A percentile compares a stretch with the other conserved stretches of the same genome.
These are phyloP conservation scores for Ophioderma brevispina DNA, from an alignment of 35 echinoderm and acorn worm genomes.

Conservation along the genomic window DNA sequence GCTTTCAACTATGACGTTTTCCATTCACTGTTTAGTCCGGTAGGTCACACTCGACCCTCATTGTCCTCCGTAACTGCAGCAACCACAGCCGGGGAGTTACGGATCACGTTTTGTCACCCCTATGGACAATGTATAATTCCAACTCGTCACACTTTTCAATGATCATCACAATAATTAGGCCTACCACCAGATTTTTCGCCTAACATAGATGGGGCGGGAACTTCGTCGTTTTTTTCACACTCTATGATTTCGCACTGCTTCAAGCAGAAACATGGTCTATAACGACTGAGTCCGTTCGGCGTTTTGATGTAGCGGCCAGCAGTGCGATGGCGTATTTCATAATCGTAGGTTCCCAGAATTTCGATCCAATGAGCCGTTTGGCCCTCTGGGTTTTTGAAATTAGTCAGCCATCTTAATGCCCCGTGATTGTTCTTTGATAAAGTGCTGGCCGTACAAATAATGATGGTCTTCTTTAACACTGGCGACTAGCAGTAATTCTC, in stretches of 20 bases:
- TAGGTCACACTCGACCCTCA: no score
- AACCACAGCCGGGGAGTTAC: neutral
- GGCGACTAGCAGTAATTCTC: neutral
- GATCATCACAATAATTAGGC: no score
- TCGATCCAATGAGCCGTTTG: conserved; percentile 44
- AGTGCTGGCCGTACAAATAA: conserved; percentile 24
- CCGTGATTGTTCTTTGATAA: no score
- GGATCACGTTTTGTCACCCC: neutral
- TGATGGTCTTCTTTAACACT: no score
- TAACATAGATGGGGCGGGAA: neutral
- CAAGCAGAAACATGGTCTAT: neutral
- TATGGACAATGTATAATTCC: neutral
- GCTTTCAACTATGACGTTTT: no score
- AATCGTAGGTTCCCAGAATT: conserved; percentile 39
- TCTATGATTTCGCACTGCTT: neutral
- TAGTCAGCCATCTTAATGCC: conserved; percentile 33
- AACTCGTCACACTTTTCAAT: no score
- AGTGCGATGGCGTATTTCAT: conserved; percentile 6
- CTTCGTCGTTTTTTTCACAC: neutral
- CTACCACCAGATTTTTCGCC: neutral
- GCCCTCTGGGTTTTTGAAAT: conserved; percentile 32
- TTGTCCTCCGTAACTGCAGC: no score
- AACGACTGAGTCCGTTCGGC: conserved; percentile 2
- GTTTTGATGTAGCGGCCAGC: conserved; percentile 13
- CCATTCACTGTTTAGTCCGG: no score